These are phyloP conservation scores for Chironomus riparius DNA, from an alignment of 2,888 invertebrate genomes.

Conservation along the genomic window DNA sequence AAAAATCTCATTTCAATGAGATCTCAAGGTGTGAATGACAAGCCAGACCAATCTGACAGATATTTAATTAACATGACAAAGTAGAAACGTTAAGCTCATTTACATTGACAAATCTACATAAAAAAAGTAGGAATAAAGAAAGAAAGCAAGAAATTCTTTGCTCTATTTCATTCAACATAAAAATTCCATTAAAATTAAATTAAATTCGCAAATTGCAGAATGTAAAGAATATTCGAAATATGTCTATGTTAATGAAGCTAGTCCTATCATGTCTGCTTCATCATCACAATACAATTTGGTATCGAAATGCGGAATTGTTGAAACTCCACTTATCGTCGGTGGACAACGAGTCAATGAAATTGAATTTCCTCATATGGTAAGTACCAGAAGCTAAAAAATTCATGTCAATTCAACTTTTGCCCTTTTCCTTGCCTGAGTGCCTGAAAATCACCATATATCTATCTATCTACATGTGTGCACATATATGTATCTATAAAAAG, in stretches of 20 bases:
- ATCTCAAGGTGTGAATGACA: background rate
- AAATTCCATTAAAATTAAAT: too few relatives aligned
- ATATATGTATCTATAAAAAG: conserved; percentile 27
- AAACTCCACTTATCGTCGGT: conserved; percentile 42
- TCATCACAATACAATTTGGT: conserved; percentile 31
- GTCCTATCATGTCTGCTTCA: conserved; percentile 35
- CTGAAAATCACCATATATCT: conserved; percentile 15
- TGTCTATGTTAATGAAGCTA: conserved; percentile 36
- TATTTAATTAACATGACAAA: too few relatives aligned
- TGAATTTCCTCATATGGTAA: conserved; percentile 46
- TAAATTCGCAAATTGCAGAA: conserved; percentile 34
- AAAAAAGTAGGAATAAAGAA: too few relatives aligned
- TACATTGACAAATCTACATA: too few relatives aligned
- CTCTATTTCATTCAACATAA: too few relatives aligned
- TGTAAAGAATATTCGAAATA: conserved; percentile 42
- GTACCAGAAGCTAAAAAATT: conserved; percentile 11
- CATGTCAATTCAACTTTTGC: background rate
- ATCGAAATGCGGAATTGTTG: conserved; percentile 41
- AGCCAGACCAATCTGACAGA: too few relatives aligned
- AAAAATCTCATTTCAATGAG: background rate
- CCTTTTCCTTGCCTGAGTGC: background rate
- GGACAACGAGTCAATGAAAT: conserved; percentile 37
- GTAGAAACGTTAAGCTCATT: too few relatives aligned
- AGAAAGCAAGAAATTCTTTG: too few relatives aligned
- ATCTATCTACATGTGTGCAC: background rate